Evolutionary conservation across 2,113 vertebrate genomes (phyloP).

Genomic region (Sylvietta virens): DNA sequence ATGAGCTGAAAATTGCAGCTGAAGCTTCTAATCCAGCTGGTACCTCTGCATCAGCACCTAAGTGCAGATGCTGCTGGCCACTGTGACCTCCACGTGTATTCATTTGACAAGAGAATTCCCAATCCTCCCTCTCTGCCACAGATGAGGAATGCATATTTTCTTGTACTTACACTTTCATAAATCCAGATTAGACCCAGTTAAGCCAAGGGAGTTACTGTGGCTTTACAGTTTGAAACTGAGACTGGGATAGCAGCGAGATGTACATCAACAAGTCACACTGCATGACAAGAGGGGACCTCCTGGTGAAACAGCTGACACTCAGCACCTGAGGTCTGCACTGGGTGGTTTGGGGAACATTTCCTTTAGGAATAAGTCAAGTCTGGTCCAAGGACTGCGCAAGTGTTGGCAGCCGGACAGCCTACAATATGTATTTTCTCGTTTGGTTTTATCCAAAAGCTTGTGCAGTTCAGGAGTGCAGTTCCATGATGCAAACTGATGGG

Average conservation of each 20-base stretch:
- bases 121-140: background rate
- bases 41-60: background rate
- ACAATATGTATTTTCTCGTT: background rate
- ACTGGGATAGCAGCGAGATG: background rate
- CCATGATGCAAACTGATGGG: background rate
- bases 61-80: background rate
- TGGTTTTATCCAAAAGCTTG: background rate
- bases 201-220: background rate
- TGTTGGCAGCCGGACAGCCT: background rate
- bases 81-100: rapidly evolving
- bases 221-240: background rate
- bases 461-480: background rate
- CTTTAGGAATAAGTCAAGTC: background rate
- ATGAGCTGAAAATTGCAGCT: background rate
- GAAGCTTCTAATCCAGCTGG: background rate
- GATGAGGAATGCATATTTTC: background rate
- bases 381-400: background rate
- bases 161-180: background rate
- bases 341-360: background rate
- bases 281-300: background rate
- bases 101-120: background rate
- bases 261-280: background rate
- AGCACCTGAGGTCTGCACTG: background rate
- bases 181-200: background rate
- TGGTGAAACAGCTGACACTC: background rate